Conservation (phyloP, 2,113 vertebrate species). For the Echinops telfairi region DNA sequence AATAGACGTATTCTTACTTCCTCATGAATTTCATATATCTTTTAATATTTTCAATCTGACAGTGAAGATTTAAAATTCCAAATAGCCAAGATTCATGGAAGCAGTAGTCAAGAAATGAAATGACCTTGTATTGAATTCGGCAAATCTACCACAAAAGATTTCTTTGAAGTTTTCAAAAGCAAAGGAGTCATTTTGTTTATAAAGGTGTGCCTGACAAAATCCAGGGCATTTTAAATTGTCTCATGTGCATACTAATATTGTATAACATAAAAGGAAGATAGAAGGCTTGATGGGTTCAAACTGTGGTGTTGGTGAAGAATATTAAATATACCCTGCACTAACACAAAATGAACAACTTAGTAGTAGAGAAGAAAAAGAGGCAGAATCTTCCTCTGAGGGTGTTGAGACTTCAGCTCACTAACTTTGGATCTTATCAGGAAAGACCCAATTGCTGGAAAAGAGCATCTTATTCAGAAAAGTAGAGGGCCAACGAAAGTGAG, state of each 20-base stretch:
- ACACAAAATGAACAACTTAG: neutral
- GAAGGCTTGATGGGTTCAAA: neutral
- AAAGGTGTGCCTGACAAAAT: neutral
- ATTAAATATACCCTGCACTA: neutral
- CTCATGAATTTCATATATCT: slow-evolving; percentile 10
- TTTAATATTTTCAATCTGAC: slow-evolving; percentile 37
- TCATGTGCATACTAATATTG: neutral
- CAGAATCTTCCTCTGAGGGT: neutral
- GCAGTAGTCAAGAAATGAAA: neutral
- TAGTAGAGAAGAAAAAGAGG: neutral
- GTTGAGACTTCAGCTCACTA: neutral
- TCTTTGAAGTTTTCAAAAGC: neutral
- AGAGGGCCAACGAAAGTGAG: neutral
- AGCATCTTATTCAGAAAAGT: neutral
- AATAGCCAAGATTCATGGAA: neutral
- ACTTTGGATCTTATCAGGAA: neutral
- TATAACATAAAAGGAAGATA: neutral
- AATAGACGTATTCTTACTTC: slow-evolving; percentile 45
- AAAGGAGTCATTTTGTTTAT: neutral
- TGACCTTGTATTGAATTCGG: neutral
- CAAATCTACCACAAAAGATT: neutral
- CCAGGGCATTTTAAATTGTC: neutral
- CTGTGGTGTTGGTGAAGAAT: neutral
- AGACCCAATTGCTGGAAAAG: neutral
- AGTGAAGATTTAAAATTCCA: slow-evolving; percentile 8